A percentile compares a stretch with the other conserved stretches of the same genome.
Evolutionary conservation across 2,113 vertebrate species (phyloP).

Genomic region (Capreolus pygargus): DNA sequence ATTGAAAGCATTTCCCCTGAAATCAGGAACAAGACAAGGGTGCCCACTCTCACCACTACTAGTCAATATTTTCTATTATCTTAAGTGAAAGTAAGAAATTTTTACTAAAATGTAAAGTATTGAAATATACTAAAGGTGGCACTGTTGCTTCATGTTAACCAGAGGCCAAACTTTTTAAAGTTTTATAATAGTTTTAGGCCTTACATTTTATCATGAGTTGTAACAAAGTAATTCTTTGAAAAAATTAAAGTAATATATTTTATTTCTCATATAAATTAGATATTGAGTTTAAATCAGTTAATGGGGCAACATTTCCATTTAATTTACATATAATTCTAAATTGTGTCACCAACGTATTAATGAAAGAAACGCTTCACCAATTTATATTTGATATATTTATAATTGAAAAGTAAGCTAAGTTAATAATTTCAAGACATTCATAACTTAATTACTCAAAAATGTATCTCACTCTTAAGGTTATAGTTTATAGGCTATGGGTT

Average conservation of each 20-base stretch:
- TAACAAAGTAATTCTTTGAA: not conserved
- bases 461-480: not conserved
- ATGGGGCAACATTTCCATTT: not conserved
- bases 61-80: not conserved
- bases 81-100: not conserved
- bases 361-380: not conserved
- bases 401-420: not conserved
- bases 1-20: too few relatives aligned
- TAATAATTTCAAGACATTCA: not conserved
- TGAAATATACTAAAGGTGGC: conserved; percentile 77
- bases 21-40: too few relatives aligned
- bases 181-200: not conserved
- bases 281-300: not conserved
- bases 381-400: not conserved
- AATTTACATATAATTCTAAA: conserved; percentile 11
- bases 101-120: not conserved
- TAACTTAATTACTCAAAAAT: not conserved
- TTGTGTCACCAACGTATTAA: not conserved
- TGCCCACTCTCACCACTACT: too few relatives aligned
- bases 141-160: conserved; percentile 64
- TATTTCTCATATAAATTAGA: not conserved
- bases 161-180: not conserved
- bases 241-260: not conserved
- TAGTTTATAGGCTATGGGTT: not conserved
- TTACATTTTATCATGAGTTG: not conserved